Evolutionary conservation across 92 coral and sea anemone genomes (phyloP), one percentile per base, ranked within the genome.

Genomic region (Heteractis magnifica): DNA sequence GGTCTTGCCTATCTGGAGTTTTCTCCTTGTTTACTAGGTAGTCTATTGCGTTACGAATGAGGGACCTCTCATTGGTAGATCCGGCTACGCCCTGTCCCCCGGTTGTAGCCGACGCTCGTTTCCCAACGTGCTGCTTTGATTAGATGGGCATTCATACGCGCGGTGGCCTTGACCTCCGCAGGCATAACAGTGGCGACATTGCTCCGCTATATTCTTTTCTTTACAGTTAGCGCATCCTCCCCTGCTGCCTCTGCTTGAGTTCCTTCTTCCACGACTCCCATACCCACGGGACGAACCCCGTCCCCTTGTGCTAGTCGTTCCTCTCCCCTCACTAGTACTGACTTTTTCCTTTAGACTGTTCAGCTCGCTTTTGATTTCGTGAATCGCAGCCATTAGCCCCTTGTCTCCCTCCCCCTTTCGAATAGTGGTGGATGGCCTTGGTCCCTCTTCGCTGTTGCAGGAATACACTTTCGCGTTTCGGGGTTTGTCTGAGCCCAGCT

Each of bases 51-150:
- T 82, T 79, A 85, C 89, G 75, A 48, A 16, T 62, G 68, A 20
- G 82, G 88, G 83, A 83, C 88, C 62, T 71, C 79, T 23, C 71
- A 20, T 75, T 73, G 49, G 59, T 87, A 55, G 71, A 83, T 65
- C 72, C 85, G 88, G 83, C 93, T 81, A 80, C 80, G 77, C 83
- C 79, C 84, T 80, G 93, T 83, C 94, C 94, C 89, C 20, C 87
- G 92, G 84, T 80, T 34, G 79, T 79, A 82, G 92, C 86, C 88
- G 77, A 55, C 41, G 83, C 51, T 55, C 86, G 92, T 88, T 91
- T 91, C 92, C 90, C 88, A 55, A 62, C 10, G 58, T 77, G 55
- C 91, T 70, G 49, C 72, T 48, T 71, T 55, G 56, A 16, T 44
- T 84, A 58, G 76, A 60, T 19, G 56, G 52, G 77, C 92, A 88